Percentiles rank a stretch among this genome's conserved stretches.
These are phyloP conservation scores for Prosopocoilus inquinatus DNA, from an alignment of 2,888 invertebrate genomes.

Conservation along the genomic window DNA sequence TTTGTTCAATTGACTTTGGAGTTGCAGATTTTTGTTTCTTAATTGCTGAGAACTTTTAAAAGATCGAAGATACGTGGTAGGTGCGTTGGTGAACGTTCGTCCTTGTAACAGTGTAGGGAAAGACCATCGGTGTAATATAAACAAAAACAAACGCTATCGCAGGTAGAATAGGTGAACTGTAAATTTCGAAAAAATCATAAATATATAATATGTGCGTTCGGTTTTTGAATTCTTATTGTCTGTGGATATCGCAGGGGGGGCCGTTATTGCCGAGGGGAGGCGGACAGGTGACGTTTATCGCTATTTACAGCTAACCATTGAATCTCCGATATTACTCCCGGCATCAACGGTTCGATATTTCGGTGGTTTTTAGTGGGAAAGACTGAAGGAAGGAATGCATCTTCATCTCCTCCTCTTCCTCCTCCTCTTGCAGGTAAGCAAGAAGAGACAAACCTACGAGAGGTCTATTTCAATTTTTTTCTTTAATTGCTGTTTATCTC, in stretches of 20 bases:
- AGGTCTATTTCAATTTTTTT: too few species aligned
- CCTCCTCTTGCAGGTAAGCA: too few species aligned
- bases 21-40: too few species aligned
- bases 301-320: conserved; percentile 38
- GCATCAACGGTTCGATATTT: conserved; percentile 34
- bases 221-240: conserved; percentile 42
- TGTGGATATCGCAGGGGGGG: conserved; percentile 30
- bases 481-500: too few species aligned
- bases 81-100: too few species aligned
- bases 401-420: too few species aligned
- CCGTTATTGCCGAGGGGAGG: conserved; percentile 36
- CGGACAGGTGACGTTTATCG: conserved; percentile 42
- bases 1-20: too few species aligned
- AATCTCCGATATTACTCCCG: conserved; percentile 9
- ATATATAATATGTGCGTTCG: conserved; percentile 45
- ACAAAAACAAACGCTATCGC: background rate
- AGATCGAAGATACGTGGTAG: too few species aligned
- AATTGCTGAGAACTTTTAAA: too few species aligned
- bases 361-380: too few species aligned
- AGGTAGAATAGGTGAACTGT: conserved; percentile 19
- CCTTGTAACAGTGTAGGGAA: conserved; percentile 8
- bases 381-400: too few species aligned
- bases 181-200: conserved; percentile 41
- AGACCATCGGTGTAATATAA: conserved; percentile 5
- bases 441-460: too few species aligned